Base-by-base conservation (phyloP, 2,113 vertebrate species). In the Dinomys branickii region DNA sequence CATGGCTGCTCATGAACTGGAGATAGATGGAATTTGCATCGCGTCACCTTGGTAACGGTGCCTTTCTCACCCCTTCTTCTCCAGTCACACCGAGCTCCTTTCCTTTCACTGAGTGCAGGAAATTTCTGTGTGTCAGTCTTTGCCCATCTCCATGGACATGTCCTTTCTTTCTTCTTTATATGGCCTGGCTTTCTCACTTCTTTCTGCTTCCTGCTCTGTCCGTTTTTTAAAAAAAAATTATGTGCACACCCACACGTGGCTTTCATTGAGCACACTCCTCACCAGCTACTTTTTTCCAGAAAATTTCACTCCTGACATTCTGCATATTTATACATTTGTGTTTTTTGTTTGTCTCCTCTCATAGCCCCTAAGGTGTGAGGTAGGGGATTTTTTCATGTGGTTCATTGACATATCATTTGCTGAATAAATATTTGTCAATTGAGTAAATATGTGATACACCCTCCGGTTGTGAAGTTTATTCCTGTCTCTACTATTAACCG, bases 201-300 rank as follows among this genome's bases (percentile, higher is more conserved):
- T 71, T 71, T 38, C n/a, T 71, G n/a, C 67, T 71, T 38, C 65
- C 16, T 71, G 19, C 35, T 71, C 38, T 71, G n/a, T 19, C 67
- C 38, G 19, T 71, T 8, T 33, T n/a, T n/a, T n/a, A n/a, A n/a
- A 17, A 7, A 33, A 35, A 69, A 50, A 5, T 50, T 50, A 5
- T 50, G 8, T 20, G n/a, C n/a, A n/a, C 17, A 7, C 33, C 35
- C 0, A 2, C 17, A 28, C 7, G 4, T 71, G n/a, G 7, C 16
- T 71, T n/a, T 38, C 35, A 71, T 38, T 38, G 20, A 71, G 67
- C 17, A 38, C n/a, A 71, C 17, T 9, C 16, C 35, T 71, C 59
- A 50, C 28, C 9, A 61, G 26, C 59, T 54, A 7, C n/a, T n/a
- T 50, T n/a, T n/a, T 69, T 38, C 38, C 19, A 22, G 67, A n/a